Evolutionary conservation across 23 tunicate species (phyloP).

Genomic region (Clavelina lepadiformis): DNA sequence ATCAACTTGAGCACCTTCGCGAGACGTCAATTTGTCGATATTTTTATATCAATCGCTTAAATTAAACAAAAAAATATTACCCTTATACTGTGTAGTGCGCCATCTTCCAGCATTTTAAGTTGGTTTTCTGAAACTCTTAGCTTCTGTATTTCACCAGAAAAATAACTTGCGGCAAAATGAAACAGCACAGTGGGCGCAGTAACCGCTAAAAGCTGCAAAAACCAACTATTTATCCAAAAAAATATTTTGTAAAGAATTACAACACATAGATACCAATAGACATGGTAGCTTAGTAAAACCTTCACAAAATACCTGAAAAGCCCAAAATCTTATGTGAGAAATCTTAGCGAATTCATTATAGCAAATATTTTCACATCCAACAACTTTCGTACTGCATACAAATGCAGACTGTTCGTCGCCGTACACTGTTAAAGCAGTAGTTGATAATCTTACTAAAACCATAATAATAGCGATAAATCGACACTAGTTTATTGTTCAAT

Average conservation of each 20-base stretch:
- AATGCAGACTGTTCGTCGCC: slow-evolving; percentile 84
- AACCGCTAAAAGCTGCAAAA: slow-evolving; percentile 34
- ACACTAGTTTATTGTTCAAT: background rate
- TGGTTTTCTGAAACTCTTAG: slow-evolving; percentile 22
- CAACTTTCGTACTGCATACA: slow-evolving; percentile 50
- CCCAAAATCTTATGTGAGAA: slow-evolving; percentile 82
- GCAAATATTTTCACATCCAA: slow-evolving; percentile 66
- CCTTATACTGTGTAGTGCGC: no score
- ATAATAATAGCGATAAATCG: background rate
- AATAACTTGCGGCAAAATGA: slow-evolving; percentile 27
- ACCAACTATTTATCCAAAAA: background rate
- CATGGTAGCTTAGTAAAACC: background rate
- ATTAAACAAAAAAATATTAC: no score
- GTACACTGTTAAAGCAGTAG: slow-evolving; percentile 70
- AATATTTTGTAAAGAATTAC: no score
- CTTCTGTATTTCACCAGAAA: slow-evolving; percentile 40
- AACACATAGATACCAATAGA: background rate
- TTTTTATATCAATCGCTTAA: no score
- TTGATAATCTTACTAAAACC: no score
- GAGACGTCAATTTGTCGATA: no score
- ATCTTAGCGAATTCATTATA: slow-evolving; percentile 65
- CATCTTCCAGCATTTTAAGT: slow-evolving; percentile 32
- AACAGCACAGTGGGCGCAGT: slow-evolving; percentile 34
- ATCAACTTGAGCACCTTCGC: no score
- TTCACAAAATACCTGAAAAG: slow-evolving; percentile 50